A percentile compares a stretch with the other conserved stretches of the same genome.
Evolutionary conservation across 1,140 invertebrate genomes (phyloP).

Genomic region (Tetramorium simillimum): DNA sequence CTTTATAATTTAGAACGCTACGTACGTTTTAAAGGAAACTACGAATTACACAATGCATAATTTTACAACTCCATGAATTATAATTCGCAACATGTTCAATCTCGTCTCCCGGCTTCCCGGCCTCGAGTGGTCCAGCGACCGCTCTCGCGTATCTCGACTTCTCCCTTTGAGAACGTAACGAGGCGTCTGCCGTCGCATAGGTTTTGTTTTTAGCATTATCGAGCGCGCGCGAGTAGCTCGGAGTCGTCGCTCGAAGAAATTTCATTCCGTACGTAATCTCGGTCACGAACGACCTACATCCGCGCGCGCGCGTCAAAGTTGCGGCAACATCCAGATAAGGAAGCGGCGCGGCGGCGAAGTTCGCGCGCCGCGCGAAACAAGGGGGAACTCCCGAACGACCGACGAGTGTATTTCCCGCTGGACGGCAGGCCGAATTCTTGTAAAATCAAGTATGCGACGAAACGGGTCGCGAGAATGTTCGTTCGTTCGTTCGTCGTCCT

Average conservation of each 20-base stretch:
- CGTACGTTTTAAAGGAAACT: neutral
- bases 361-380: slow-evolving; percentile 28
- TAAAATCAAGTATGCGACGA: neutral
- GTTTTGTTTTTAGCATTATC: slow-evolving; percentile 59
- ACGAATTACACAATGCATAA: neutral
- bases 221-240: slow-evolving; percentile 36
- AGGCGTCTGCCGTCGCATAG: neutral
- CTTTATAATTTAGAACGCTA: neutral
- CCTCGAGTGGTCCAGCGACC: neutral
- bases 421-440: slow-evolving; percentile 9
- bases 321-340: slow-evolving; percentile 54
- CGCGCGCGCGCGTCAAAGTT: slow-evolving; percentile 52
- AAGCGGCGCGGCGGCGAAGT: slow-evolving; percentile 21
- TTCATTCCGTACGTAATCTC: slow-evolving; percentile 58
- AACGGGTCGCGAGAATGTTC: neutral
- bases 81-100: neutral
- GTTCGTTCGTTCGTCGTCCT: neutral
- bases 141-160: slow-evolving; percentile 5
- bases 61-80: neutral
- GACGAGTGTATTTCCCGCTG: neutral
- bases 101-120: neutral
- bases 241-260: slow-evolving; percentile 47
- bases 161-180: slow-evolving; percentile 3
- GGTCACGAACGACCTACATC: slow-evolving; percentile 59
- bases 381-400: neutral